Base-by-base conservation (phyloP, 2,797 vertebrate species). In the Alectoris magna region DNA sequence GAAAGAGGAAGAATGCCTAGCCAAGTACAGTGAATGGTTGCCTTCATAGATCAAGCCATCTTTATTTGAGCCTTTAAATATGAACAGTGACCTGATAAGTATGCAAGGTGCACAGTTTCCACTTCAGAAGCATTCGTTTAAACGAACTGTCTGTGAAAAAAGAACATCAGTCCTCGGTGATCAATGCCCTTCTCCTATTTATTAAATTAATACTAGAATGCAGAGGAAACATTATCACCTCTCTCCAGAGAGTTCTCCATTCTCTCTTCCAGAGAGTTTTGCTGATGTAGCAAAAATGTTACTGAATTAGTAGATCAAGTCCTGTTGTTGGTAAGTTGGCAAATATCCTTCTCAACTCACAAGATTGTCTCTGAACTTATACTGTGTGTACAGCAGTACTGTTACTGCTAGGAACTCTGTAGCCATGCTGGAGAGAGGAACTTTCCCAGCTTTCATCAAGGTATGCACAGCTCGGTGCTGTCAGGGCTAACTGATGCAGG, bases 21-120 rank as follows among this genome's bases (percentile, higher is more conserved):
- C 48, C 41, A 53, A 53, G 15, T 67, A 31, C 60, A 53, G 9
- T 70, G 73, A 69, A 72, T 70, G 41, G 27, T 90, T 86, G 48
- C 63, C 48, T 93, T 86, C 73, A 48, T 44, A 71, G 55, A 80
- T 71, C 18, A 75, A 83, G 75, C 78, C 66, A 41, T 69, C 84
- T 93, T 84, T 73, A 55, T 75, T 56, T 68, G 53, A 87, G 58
- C 44, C 60, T 82, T 91, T 87, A 87, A 82, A 78, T 89, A 77
- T 85, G 62, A 91, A 59, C 85, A 76, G 78, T 86, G 64, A 84
- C 58, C 38, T 79, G 17, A 34, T 80, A 87, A 93, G 88, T 87
- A 95, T 43, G 55, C 34, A 84, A 77, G 51, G n/a, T 16, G 38
- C 76, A 51, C 43, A 58, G 48, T 62, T 94, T 84, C 49, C 38